Evolutionary conservation across 2,113 vertebrate species (phyloP), one percentile per base, ranked within the genome.

Genomic region (Anolis carolinensis): DNA sequence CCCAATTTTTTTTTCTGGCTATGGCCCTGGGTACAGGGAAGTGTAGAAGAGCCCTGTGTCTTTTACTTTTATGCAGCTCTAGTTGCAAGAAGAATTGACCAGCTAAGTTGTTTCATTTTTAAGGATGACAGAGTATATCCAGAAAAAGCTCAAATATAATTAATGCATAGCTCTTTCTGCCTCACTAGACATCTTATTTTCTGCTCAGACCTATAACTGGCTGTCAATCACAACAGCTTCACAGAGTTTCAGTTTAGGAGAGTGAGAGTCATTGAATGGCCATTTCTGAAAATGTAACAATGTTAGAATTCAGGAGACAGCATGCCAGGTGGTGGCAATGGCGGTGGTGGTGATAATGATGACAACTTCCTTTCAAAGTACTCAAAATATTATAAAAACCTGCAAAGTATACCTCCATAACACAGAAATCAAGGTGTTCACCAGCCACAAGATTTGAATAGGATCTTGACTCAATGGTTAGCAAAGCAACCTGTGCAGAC

Each of bases 1-100:
- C n/a, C n/a, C n/a, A n/a, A n/a, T n/a, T n/a, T n/a, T n/a, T n/a
- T n/a, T n/a, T n/a, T n/a, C n/a, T n/a, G n/a, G n/a, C n/a, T n/a
- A n/a, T n/a, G n/a, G n/a, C n/a, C n/a, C n/a, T n/a, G n/a, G n/a
- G 39, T 44, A 44, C 39, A 44, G 39, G 39, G 39, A 44, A 44
- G 5, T 44, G 39, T 44, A 44, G n/a, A n/a, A n/a, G n/a, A n/a
- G n/a, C 39, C 39, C 5, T 5, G 5, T 85, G 16, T 44, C 70
- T n/a, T 75, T 23, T 65, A 86, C 4, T 16, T 87, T 50, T 88
- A 62, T 18, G 84, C 68, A 84, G 3, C 55, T 84, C 16, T 91
- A 87, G 65, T 75, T 79, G 88, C 0, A 93, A 59, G 92, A 90
- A 71, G 34, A 44, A n/a, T 75, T 92, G 91, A 63, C 75, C 48